These are phyloP conservation scores for Apantesis nais DNA, from an alignment of 2,888 invertebrate genomes.

Conservation along the genomic window DNA sequence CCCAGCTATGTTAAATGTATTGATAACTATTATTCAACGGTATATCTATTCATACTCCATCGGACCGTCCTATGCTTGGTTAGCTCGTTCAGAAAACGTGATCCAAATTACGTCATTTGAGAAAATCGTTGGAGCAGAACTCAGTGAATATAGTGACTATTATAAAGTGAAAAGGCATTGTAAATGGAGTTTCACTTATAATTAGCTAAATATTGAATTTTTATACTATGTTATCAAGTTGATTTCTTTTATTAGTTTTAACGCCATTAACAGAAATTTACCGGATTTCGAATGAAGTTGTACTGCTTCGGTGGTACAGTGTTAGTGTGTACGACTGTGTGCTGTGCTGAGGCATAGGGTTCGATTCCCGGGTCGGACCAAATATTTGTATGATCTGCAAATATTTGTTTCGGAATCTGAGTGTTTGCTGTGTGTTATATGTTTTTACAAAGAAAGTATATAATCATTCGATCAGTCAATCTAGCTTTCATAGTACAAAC, in stretches of 20 bases:
- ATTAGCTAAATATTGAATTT: slow-evolving; percentile 9
- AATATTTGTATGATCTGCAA: no score
- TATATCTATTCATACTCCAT: slow-evolving; percentile 65
- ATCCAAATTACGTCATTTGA: slow-evolving; percentile 39
- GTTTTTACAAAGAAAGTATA: no score
- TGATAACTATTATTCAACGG: slow-evolving; percentile 73
- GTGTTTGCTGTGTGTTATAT: no score
- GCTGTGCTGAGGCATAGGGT: no score
- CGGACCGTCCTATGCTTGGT: slow-evolving; percentile 64
- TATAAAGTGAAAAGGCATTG: slow-evolving; percentile 25
- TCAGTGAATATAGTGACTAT: slow-evolving; percentile 19
- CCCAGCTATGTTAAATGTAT: slow-evolving; percentile 59
- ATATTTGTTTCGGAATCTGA: no score
- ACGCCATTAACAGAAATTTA: slow-evolving; percentile 11
- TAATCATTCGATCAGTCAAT: no score
- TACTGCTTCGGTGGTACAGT: no score
- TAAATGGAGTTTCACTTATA: slow-evolving; percentile 6
- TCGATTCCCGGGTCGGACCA: no score
- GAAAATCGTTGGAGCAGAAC: slow-evolving; percentile 33
- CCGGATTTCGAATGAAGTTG: background rate
- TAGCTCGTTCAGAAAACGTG: slow-evolving; percentile 53
- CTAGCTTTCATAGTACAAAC: no score
- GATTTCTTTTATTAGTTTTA: slow-evolving; percentile 3
- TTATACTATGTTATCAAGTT: slow-evolving; percentile 11
- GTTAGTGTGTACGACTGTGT: no score